Base-by-base conservation (phyloP, 2,113 vertebrate species). In the Petaurus breviceps region DNA sequence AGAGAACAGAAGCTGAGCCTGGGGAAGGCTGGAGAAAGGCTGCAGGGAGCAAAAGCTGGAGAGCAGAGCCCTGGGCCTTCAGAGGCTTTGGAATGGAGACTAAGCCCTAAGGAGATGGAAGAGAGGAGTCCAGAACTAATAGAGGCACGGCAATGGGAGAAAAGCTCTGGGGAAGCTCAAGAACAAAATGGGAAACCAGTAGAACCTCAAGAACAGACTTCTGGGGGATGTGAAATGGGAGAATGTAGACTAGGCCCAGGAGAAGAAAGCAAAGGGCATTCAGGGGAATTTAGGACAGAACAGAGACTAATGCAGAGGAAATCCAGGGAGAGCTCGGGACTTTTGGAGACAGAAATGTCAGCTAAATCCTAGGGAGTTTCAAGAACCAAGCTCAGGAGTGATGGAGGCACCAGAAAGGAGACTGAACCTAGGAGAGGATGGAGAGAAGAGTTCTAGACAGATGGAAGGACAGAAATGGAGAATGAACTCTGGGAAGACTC, bases 21-120 rank as follows among this genome's bases (percentile, higher is more conserved):
- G 93, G 97, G 97, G 51, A 98, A 98, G 84, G 94, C 98, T 23
- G 96, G 98, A 50, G 98, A 98, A 89, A 97, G 96, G 57, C 77
- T 94, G 84, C 94, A 95, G 68, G 2, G 31, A 90, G 96, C 94
- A 46, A 90, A 92, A 89, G 91, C 91, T 49, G 92, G 43, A 89
- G 97, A 97, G 94, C 89, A 24, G 2, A 97, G 93, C 51, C 94
- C 93, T 53, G 97, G 91, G 91, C 47, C 95, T 52, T n/a, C 50
- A 43, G 97, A 97, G 91, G 2, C 91, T n/a, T 11, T 89, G 23
- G 96, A 98, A 46, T 95, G 97, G 92, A 97, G 93, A 97, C 92
- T 96, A 94, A 91, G 96, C 61, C 16, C 97, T 52, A 92, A 95
- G 91, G 92, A 96, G 93, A 8, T 46, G 51, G n/a, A 96, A 46